phyloP scores from a whole-genome alignment of 2,113 vertebrate species.

The Phasianus colchicus region DNA sequence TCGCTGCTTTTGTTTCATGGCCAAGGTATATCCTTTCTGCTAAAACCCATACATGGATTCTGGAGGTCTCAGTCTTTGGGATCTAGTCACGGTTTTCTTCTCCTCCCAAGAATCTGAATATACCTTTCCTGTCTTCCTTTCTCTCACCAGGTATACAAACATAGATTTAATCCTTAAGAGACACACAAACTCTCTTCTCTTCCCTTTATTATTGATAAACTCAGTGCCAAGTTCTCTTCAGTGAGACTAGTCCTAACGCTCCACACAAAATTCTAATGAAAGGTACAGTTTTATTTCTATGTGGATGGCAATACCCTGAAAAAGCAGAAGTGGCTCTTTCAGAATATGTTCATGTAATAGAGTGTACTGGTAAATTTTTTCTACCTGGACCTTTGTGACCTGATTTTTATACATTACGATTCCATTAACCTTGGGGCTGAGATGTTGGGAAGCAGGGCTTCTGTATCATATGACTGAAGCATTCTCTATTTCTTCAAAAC shows the following conservation, averaged over 20 bases:
- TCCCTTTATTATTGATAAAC: background rate
- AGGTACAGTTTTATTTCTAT: background rate
- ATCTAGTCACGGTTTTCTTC: background rate
- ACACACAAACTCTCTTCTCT: background rate
- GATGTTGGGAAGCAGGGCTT: background rate
- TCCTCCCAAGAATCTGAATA: background rate
- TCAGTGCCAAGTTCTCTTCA: background rate
- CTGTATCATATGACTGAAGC: background rate
- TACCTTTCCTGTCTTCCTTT: background rate
- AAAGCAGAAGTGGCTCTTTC: background rate
- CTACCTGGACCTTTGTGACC: background rate
- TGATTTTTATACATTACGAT: background rate
- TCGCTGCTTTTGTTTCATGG: background rate
- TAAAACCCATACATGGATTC: background rate
- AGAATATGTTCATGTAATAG: background rate
- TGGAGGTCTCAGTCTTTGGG: background rate
- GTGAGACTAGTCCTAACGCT: background rate
- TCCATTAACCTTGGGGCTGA: background rate
- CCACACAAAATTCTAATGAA: background rate
- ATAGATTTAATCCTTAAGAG: background rate
- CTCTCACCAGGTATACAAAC: background rate
- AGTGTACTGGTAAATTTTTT: background rate
- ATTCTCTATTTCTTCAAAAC: background rate
- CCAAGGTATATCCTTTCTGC: background rate
- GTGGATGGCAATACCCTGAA: background rate